Base-by-base conservation (phyloP, 2,797 vertebrate species). In the Phalloptychus januarius region DNA sequence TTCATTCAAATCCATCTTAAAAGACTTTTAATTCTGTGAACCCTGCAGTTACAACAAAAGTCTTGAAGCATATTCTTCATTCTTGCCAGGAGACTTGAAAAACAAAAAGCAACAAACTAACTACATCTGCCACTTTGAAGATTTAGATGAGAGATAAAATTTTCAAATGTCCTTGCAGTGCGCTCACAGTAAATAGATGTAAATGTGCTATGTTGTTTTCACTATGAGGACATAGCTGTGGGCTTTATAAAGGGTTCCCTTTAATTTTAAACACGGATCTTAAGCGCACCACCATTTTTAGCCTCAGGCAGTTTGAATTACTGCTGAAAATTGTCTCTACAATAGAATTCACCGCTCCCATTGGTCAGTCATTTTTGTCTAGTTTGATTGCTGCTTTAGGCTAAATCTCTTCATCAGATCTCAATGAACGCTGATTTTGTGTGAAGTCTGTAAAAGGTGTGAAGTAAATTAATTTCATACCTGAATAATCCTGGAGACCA, bases 391-490 rank as follows among this genome's bases (percentile, higher is more conserved):
- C 78, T 58, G 77, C 86, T 87, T 79, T 48, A 77, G 81, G 82
- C 78, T 82, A 81, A 82, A 88, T 90, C 76, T 83, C 85, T 85
- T 81, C 75, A 83, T 88, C 80, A 84, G 78, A 86, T 87, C 82
- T 89, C 79, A 79, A 7, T 83, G 78, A 85, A 90, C 23, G 28
- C 78, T 91, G 86, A 92, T 93, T 83, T 87, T 76, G 79, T 86
- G 86, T 90, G 88, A 92, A 91, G 82, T 87, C 81, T 88, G 56
- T 25, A 36, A 93, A 92, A 90, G 84, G 83, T 91, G 91, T 90
- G 92, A 90, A 88, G 85, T 91, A 88, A 92, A 92, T 92, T 84
- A 86, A 93, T 94, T 94, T 92, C 87, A 92, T 93, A 91, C 83
- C 79, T 72, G 77, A 81, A 86, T 90, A 86, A 89, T 71, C 91